Evolutionary conservation across 2,797 vertebrate genomes (phyloP), one percentile per base, ranked within the genome.

Genomic region (Champsocephalus esox): DNA sequence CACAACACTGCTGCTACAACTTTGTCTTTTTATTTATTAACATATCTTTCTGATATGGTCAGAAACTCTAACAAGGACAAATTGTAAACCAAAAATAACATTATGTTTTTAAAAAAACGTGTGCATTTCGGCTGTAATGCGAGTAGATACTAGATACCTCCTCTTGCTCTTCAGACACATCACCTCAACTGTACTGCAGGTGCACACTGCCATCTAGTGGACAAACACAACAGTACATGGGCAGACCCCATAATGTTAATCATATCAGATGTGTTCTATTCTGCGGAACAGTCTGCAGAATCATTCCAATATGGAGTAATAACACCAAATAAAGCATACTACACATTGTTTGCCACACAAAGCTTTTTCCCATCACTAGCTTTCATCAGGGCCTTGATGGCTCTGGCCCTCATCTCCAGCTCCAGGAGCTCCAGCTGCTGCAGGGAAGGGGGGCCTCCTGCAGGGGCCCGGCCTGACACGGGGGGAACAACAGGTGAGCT

Each of bases 321-420:
- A 70, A 59, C 3, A 34, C 12, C 78, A 48, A 45, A 46, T n/a
- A 19, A 14, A 70, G 45, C 6, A 13, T 5, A 10, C 66, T 77
- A 88, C 24, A 54, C 1, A 8, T 59, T 57, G 75, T 61, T 82
- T 11, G 57, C 1, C 6, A 55, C 49, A 70, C 75, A 92, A 7
- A 83, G 81, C 56, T 95, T 97, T 77, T 96, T 97, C 9, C 92
- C 90, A 65, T 97, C 95, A 5, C 96, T 95, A 75, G 98, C 98
- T 91, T 99, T 99, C 98, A 99, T 99, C 11, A 99, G 92, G 24
- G 98, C 98, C 83, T 99, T 99, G 86, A 99, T 99, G 51, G 98
- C 98, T 77, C 98, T 93, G 0, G 98, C 98, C 72, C 98, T 97
- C 98, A 99, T 99, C 82, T 99, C 98, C 1, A 99, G 84, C 90